Conservation (phyloP, 2,113 vertebrate species). For the Rhynchomys soricoides region DNA sequence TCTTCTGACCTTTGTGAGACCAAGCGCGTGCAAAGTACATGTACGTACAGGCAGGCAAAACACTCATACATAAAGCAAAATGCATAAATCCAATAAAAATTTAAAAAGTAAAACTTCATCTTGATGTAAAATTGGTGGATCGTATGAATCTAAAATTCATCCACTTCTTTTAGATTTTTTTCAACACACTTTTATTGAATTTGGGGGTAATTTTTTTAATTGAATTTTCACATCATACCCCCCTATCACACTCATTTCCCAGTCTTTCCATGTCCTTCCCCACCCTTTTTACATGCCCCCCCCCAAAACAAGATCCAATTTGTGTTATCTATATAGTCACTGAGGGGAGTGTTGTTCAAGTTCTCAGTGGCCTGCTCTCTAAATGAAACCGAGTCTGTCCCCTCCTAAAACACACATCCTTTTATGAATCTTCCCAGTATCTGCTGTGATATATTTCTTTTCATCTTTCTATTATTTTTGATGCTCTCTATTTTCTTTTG, state of each 20-base stretch:
- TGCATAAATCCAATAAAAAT: neutral
- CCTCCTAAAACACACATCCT: neutral
- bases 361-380: neutral
- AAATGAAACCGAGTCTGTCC: neutral
- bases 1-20: neutral
- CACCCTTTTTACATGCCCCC: neutral
- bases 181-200: neutral
- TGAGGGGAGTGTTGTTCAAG: neutral
- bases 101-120: neutral
- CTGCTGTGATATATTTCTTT: neutral
- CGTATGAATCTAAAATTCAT: neutral
- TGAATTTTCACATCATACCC: neutral
- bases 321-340: neutral
- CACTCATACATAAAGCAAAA: neutral
- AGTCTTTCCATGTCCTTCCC: no score
- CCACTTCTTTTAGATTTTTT: neutral
- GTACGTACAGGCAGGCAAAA: neutral
- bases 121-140: neutral
- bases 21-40: neutral
- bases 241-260: neutral
- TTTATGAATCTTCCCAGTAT: neutral
- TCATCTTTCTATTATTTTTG: neutral
- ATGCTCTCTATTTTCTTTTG: neutral
- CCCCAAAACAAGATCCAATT: neutral
- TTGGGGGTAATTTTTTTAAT: no score